phyloP scores from a whole-genome alignment of 64 coral and sea anemone genomes.

The Orbicella faveolata region DNA sequence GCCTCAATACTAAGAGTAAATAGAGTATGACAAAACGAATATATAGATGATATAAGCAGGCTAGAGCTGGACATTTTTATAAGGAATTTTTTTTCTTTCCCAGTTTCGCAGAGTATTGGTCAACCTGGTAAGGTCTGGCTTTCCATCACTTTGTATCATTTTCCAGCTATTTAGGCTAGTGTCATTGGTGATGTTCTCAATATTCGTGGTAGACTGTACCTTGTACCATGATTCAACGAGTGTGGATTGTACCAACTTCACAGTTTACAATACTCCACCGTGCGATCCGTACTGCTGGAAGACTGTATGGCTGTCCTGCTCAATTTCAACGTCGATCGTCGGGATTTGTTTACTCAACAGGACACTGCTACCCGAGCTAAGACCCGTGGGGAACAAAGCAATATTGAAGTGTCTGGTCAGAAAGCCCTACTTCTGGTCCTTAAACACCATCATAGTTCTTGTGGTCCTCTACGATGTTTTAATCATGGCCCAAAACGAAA shows the following conservation, averaged over 20 bases:
- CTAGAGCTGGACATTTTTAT: too few relatives aligned
- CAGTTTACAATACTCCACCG: constrained; percentile 36
- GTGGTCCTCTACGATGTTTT: constrained; percentile 55
- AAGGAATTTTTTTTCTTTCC: not conserved
- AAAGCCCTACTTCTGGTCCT: constrained; percentile 74
- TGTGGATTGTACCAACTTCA: constrained; percentile 64
- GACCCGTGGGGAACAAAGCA: not conserved
- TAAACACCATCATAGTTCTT: constrained; percentile 27
- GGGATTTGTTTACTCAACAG: constrained; percentile 23
- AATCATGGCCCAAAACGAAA: constrained; percentile 28
- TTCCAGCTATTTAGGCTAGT: constrained; percentile 67
- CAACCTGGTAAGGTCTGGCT: not conserved
- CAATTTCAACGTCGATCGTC: constrained; percentile 39
- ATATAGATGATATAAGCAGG: too few relatives aligned
- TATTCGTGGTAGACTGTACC: constrained; percentile 72
- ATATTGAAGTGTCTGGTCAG: constrained; percentile 16
- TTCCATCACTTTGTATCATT: not conserved
- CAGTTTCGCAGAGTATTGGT: not conserved
- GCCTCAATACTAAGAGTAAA: too few relatives aligned
- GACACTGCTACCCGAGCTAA: not conserved
- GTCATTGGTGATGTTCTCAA: constrained; percentile 51
- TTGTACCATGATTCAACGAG: constrained; percentile 58
- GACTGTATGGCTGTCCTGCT: constrained; percentile 52
- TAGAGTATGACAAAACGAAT: too few relatives aligned
- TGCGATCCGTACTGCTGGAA: constrained; percentile 79